Conservation (phyloP, 2,113 vertebrate species). For the Chloebia gouldiae region DNA sequence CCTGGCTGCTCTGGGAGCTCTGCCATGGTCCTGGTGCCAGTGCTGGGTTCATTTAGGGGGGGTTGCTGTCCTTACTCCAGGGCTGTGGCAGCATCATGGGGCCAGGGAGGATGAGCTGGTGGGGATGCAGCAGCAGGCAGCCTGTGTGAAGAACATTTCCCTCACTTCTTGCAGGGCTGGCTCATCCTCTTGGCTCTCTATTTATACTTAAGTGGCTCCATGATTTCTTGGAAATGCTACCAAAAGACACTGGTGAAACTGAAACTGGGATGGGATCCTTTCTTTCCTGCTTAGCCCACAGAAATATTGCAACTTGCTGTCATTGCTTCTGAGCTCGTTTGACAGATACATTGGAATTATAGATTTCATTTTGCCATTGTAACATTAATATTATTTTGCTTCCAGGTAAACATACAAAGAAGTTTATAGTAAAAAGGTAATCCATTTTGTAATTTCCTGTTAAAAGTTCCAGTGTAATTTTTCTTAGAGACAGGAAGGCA, state of each 20-base stretch:
- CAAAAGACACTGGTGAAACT: background rate
- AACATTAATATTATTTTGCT: constrained; percentile 52
- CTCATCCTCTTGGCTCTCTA: background rate
- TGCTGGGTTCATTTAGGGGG: background rate
- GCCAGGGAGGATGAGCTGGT: background rate
- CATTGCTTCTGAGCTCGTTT: background rate
- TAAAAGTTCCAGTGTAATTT: background rate
- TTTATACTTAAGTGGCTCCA: background rate
- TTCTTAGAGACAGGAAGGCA: background rate
- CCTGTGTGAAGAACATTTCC: background rate
- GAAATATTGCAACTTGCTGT: background rate
- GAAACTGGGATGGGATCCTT: background rate
- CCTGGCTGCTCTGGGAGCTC: background rate
- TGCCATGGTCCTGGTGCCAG: background rate
- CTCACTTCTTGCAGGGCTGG: background rate
- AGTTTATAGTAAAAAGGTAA: constrained; percentile 67
- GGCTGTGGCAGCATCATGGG: background rate
- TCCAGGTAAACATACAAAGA: constrained; percentile 64
- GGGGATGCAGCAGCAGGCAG: background rate
- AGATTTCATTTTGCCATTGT: background rate
- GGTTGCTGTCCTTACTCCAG: background rate
- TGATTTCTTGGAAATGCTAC: background rate
- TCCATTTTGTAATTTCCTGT: constrained; percentile 20
- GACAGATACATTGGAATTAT: background rate
- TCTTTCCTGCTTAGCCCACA: background rate